These are phyloP conservation scores for Anastatus disparis DNA, from an alignment of 1,140 invertebrate species.

Conservation along the genomic window DNA sequence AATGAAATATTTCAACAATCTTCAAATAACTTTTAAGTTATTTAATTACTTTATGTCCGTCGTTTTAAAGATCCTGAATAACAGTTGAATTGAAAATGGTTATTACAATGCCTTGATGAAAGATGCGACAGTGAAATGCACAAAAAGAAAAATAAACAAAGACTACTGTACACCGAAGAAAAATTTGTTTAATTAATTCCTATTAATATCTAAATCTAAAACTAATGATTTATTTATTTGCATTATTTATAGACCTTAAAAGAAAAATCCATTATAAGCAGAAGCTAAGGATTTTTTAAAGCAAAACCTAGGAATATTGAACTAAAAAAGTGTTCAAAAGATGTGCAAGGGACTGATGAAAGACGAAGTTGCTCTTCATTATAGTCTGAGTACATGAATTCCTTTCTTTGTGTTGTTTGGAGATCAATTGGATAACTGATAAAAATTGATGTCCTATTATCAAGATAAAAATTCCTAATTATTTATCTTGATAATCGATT, in stretches of 20 bases:
- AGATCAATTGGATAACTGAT: constrained; percentile 17
- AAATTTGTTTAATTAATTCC: constrained; percentile 34
- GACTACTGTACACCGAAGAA: constrained; percentile 6
- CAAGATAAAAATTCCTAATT: constrained; percentile 13
- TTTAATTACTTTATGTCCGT: background rate
- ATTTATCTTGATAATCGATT: constrained; percentile 13
- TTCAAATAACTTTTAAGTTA: background rate
- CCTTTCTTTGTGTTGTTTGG: constrained; percentile 1
- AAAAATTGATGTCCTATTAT: constrained; percentile 13
- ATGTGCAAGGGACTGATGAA: constrained; percentile 20
- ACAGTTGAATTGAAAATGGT: constrained; percentile 9
- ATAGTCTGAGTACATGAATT: constrained; percentile 19
- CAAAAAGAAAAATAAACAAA: constrained; percentile 21
- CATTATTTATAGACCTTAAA: constrained; percentile 7
- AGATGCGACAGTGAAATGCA: constrained; percentile 8
- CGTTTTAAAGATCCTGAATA: background rate
- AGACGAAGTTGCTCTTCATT: constrained; percentile 3
- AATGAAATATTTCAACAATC: background rate
- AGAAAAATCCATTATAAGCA: constrained; percentile 16
- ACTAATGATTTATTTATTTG: constrained; percentile 30
- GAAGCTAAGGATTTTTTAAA: constrained; percentile 5
- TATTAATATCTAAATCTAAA: constrained; percentile 36
- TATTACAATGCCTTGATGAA: constrained; percentile 8
- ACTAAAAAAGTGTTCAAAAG: constrained; percentile 26
- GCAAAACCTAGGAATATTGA: constrained; percentile 30